Evolutionary conservation across 2,888 invertebrate genomes (phyloP), one percentile per base, ranked within the genome.

Genomic region (Arenicola marina): DNA sequence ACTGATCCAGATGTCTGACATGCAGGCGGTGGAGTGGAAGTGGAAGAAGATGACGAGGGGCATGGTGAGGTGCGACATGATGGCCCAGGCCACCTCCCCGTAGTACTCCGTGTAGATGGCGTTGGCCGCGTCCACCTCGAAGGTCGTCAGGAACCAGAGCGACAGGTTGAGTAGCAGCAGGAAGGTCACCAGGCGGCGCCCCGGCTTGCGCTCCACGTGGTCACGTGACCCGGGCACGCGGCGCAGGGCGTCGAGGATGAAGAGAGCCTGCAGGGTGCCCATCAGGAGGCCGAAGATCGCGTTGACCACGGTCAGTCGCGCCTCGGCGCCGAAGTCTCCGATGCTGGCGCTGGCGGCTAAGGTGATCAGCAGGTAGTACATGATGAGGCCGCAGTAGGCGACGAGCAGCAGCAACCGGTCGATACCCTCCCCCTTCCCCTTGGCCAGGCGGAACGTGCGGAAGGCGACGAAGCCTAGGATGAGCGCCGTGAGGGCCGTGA

Each of bases 351-450:
- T 51, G 26, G 79, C 68, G n/a, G n/a, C n/a, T n/a, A n/a, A n/a
- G n/a, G n/a, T n/a, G 61, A 77, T 73, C 71, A 82, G 79, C 65
- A 73, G 69, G 51, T 81, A 67, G 62, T 79, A 80, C 66, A 92
- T 89, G 86, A 95, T 95, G 61, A 95, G 88, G 62, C 96, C 96
- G 79, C 95, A 93, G 31, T 94, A 92, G 45, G 95, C 95, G 48
- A 96, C 91, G 76, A 95, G 91, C 59, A 96, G 88, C 68, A 96
- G 86, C 75, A 95, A 92, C 83, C 95, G 77, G 66, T 80, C 79
- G 38, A 81, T 73, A 63, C 76, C 66, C 62, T 76, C 73, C 48
- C 71, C 74, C 56, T 71, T 66, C 63, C 75, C 73, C 48, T 72
- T 74, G 21, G n/a, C n/a, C 31, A 74, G 54, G 64, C 72, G 75